phyloP scores from a whole-genome alignment of 2,113 vertebrate species.

The Caranx ignobilis region DNA sequence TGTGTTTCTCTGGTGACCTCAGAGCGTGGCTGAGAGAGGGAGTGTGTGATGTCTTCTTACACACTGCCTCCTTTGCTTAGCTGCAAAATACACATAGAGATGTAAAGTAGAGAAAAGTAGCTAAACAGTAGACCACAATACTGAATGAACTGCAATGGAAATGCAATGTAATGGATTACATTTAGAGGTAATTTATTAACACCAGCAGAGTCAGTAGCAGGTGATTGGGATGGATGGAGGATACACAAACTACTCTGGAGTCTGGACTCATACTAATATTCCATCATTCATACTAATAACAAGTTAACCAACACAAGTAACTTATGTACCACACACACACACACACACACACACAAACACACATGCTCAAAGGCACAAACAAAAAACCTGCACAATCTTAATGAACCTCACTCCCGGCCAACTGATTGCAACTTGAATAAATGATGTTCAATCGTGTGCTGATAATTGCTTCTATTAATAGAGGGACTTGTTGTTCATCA shows the following conservation, averaged over 20 bases:
- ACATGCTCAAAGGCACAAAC: not conserved
- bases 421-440: slow-evolving; percentile 52
- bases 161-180: not conserved
- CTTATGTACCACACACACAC: not conserved
- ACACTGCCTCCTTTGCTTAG: slow-evolving; percentile 26
- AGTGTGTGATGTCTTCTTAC: no score
- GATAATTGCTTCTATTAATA: slow-evolving; percentile 72
- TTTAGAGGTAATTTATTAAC: not conserved
- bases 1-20: slow-evolving; percentile 15
- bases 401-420: slow-evolving; percentile 23
- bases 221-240: not conserved
- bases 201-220: not conserved
- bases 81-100: slow-evolving; percentile 33
- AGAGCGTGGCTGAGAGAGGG: not conserved
- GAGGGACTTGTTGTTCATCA: slow-evolving; percentile 60
- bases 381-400: slow-evolving; percentile 20
- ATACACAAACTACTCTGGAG: not conserved
- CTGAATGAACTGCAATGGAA: not conserved
- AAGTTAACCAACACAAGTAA: not conserved
- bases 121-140: slow-evolving; percentile 8
- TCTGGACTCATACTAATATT: slow-evolving; percentile 8
- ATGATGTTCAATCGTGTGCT: slow-evolving; percentile 33
- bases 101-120: slow-evolving; percentile 44
- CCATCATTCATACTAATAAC: not conserved
- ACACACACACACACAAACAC: no score